These are phyloP conservation scores for Paradoxurus hermaphroditus DNA, from an alignment of 2,113 vertebrate genomes.

Conservation along the genomic window DNA sequence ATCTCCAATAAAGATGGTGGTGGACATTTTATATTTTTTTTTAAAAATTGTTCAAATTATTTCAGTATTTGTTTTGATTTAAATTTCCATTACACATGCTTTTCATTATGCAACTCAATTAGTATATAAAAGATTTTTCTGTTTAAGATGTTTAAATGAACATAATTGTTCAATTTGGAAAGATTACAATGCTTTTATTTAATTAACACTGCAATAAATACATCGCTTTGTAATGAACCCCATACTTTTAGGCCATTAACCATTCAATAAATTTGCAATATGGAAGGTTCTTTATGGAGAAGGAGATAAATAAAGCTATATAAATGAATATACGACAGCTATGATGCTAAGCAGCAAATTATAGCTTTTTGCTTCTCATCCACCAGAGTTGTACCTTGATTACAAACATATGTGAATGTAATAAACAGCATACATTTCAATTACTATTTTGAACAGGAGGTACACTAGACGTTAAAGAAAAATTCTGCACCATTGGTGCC, in stretches of 20 bases:
- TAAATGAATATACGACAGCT: slow-evolving; percentile 77
- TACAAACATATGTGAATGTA: slow-evolving; percentile 81
- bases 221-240: slow-evolving; percentile 85
- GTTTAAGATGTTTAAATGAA: slow-evolving; percentile 91
- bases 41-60: slow-evolving; percentile 82
- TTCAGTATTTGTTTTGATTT: slow-evolving; percentile 87
- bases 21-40: slow-evolving; percentile 81
- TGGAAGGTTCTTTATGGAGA: slow-evolving; percentile 83
- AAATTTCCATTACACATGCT: slow-evolving; percentile 89
- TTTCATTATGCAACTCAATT: slow-evolving; percentile 89
- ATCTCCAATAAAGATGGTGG: slow-evolving; percentile 85
- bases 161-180: slow-evolving; percentile 94
- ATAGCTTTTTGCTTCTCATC: slow-evolving; percentile 80
- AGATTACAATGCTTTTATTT: slow-evolving; percentile 89
- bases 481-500: background rate
- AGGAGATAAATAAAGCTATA: slow-evolving; percentile 87
- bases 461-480: slow-evolving; percentile 62
- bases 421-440: slow-evolving; percentile 81
- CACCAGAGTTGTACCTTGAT: slow-evolving; percentile 80
- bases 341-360: slow-evolving; percentile 83
- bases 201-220: slow-evolving; percentile 95
- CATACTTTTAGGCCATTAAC: slow-evolving; percentile 86
- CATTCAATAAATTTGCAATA: slow-evolving; percentile 88
- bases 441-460: slow-evolving; percentile 77
- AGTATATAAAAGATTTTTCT: slow-evolving; percentile 88